Evolutionary conservation across 37 sponge, comb jelly and placozoan genomes (phyloP).

Genomic region (Hormiphora californensis): DNA sequence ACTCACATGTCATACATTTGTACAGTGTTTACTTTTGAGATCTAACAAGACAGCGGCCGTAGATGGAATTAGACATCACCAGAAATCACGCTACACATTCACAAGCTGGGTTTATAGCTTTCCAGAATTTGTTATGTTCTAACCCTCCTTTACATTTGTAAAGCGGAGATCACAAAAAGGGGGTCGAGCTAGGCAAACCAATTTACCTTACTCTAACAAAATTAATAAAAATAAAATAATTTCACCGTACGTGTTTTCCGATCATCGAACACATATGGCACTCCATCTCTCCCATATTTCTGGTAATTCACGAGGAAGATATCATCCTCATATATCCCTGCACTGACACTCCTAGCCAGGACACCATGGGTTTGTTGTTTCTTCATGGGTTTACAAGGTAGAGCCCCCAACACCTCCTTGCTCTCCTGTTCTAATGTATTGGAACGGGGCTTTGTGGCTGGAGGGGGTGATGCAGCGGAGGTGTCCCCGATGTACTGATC

Average conservation of each 20-base stretch:
- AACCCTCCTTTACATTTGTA: too few relatives aligned
- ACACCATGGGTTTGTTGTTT: background rate
- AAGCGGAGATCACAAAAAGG: too few relatives aligned
- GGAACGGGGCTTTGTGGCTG: background rate
- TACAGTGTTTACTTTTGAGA: too few relatives aligned
- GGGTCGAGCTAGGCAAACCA: too few relatives aligned
- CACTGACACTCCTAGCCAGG: constrained; percentile 42
- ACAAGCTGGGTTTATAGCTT: too few relatives aligned
- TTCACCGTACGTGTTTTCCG: constrained; percentile 54
- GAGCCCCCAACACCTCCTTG: background rate
- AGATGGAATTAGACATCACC: too few relatives aligned
- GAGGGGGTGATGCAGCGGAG: background rate
- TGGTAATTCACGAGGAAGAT: constrained; percentile 24
- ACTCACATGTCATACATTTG: too few relatives aligned
- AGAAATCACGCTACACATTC: too few relatives aligned
- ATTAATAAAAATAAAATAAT: too few relatives aligned
- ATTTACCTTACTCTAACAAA: too few relatives aligned
- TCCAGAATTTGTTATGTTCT: too few relatives aligned
- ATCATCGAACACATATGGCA: constrained; percentile 53
- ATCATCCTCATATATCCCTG: constrained; percentile 50
- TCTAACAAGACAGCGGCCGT: too few relatives aligned
- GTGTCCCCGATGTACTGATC: background rate
- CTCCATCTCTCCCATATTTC: constrained; percentile 37
- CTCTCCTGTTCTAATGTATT: constrained; percentile 31
- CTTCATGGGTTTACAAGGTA: background rate